phyloP scores from a whole-genome alignment of 2,113 vertebrate species.

The Chrysemys picta region DNA sequence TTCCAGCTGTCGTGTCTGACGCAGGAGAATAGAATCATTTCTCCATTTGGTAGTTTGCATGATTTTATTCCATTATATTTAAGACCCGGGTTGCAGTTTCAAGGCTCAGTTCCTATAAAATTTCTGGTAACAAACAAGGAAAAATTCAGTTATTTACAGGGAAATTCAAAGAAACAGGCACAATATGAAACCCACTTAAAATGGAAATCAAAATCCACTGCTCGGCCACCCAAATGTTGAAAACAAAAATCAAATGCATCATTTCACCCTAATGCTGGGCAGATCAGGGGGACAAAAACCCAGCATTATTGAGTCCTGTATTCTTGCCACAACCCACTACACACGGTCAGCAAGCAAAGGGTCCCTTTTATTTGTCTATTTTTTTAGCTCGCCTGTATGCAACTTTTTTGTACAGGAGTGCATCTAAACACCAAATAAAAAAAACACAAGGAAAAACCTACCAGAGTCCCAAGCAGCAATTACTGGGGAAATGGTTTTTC shows the following conservation, averaged over 20 bases:
- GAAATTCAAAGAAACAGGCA: background rate
- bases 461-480: background rate
- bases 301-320: background rate
- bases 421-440: background rate
- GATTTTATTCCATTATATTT: background rate
- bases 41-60: background rate
- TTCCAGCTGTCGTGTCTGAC: background rate
- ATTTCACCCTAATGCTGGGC: conserved; percentile 22
- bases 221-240: conserved; percentile 15
- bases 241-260: conserved; percentile 27
- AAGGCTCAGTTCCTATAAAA: background rate
- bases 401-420: background rate
- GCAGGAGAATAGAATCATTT: background rate
- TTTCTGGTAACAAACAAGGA: background rate
- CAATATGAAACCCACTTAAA: conserved; percentile 32
- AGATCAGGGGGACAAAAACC: conserved; percentile 32
- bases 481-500: background rate
- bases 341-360: conserved; percentile 34
- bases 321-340: conserved; percentile 34
- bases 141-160: background rate
- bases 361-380: conserved; percentile 31
- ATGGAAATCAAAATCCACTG: background rate
- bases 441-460: background rate
- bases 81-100: background rate
- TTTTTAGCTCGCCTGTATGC: conserved; percentile 29